Percentiles rank a stretch among this genome's conserved stretches.
Evolutionary conservation across 2,113 vertebrate species (phyloP).

Genomic region (Phalacrocorax aristotelis): DNA sequence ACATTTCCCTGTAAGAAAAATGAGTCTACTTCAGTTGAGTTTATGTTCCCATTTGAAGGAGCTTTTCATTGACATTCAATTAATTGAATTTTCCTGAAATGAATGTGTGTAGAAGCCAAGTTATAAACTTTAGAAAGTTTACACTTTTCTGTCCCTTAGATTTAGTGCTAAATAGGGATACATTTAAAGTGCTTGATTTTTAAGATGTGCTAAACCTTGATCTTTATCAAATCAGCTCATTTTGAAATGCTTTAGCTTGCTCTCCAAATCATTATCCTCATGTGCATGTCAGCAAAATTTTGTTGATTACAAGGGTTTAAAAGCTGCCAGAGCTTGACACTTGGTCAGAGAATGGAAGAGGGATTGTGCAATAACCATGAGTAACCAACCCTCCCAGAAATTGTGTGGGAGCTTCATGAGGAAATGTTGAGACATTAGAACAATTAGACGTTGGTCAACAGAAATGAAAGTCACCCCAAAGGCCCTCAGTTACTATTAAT

Average conservation of each 20-base stretch:
- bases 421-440: background rate
- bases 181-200: background rate
- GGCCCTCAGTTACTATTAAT: background rate
- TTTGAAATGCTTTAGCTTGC: background rate
- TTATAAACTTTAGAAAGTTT: background rate
- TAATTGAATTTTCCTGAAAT: conserved; percentile 32
- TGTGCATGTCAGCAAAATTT: background rate
- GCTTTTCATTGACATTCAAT: background rate
- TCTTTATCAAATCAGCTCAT: background rate
- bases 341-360: background rate
- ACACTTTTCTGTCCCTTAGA: background rate
- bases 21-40: background rate
- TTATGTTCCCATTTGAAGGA: background rate
- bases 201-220: background rate
- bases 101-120: background rate
- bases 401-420: background rate
- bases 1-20: background rate
- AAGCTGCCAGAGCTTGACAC: background rate
- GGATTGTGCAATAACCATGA: background rate
- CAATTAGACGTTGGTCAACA: background rate
- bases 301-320: background rate
- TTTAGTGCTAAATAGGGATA: background rate
- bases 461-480: background rate
- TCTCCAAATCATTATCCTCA: background rate
- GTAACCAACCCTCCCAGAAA: background rate